phyloP scores from a whole-genome alignment of 2,113 vertebrate species.

The Ardeotis arabs region DNA sequence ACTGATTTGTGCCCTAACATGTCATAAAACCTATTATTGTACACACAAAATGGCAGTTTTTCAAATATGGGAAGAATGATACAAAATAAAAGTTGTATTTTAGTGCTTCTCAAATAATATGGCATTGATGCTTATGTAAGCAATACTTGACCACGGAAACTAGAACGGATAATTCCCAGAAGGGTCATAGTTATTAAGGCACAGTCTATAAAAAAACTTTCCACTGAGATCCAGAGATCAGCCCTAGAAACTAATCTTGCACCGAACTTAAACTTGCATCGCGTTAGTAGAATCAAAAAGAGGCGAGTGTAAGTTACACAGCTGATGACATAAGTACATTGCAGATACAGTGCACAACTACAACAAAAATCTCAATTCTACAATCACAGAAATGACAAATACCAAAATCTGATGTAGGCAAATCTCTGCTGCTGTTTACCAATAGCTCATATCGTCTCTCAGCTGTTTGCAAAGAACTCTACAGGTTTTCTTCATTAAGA shows the following conservation, averaged over 20 bases:
- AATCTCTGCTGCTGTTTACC: background rate
- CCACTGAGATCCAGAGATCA: background rate
- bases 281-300: background rate
- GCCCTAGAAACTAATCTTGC: background rate
- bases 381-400: background rate
- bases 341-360: background rate
- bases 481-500: background rate
- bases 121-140: background rate
- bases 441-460: background rate
- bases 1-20: background rate
- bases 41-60: background rate
- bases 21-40: background rate
- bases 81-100: background rate
- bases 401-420: background rate
- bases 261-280: background rate
- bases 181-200: background rate
- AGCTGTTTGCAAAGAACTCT: background rate
- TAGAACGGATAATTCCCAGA: background rate
- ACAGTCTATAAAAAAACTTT: background rate
- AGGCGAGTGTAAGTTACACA: rapidly evolving
- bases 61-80: background rate
- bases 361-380: background rate
- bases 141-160: background rate
- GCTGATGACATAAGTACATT: no score
- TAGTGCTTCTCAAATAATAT: background rate